phyloP scores from a whole-genome alignment of 2,113 vertebrate species.

The Rhinichthys klamathensis region DNA sequence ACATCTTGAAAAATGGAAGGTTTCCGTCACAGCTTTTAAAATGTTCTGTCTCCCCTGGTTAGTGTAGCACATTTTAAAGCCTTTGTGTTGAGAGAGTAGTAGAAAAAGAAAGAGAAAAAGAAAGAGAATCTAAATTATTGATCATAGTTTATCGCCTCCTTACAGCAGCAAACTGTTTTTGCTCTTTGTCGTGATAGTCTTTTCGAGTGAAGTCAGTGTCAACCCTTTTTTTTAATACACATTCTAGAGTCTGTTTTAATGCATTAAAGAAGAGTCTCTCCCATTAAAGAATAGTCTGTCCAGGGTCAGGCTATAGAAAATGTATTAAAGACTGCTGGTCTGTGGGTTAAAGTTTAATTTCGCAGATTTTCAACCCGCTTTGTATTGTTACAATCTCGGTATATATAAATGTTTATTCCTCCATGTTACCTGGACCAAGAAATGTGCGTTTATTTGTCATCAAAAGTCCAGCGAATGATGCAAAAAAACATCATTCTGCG shows the following conservation, averaged over 20 bases:
- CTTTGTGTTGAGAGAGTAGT: background rate
- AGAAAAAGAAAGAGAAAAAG: background rate
- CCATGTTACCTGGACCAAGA: too few species aligned
- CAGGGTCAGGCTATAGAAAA: constrained; percentile 25
- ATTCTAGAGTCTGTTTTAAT: constrained; percentile 45
- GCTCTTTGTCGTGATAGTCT: background rate
- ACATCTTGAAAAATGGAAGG: background rate
- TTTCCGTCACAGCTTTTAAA: background rate
- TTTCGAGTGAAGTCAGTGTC: constrained; percentile 21
- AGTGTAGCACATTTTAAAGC: background rate
- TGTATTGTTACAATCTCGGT: too few species aligned
- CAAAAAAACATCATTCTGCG: too few species aligned
- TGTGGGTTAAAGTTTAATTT: background rate
- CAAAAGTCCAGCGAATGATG: too few species aligned
- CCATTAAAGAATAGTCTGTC: constrained; percentile 43
- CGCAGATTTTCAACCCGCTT: too few species aligned
- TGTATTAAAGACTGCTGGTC: constrained; percentile 6
- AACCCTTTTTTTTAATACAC: background rate
- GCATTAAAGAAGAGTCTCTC: constrained; percentile 43
- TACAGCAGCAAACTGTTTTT: background rate
- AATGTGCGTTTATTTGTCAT: too few species aligned
- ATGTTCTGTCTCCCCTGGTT: background rate
- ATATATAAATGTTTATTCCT: too few species aligned
- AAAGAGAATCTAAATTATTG: constrained; percentile 39
- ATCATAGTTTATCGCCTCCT: constrained; percentile 26